A percentile compares a stretch with the other conserved stretches of the same genome.
Conservation (phyloP, 2,113 vertebrate species). For the Spilogale gracilis region DNA sequence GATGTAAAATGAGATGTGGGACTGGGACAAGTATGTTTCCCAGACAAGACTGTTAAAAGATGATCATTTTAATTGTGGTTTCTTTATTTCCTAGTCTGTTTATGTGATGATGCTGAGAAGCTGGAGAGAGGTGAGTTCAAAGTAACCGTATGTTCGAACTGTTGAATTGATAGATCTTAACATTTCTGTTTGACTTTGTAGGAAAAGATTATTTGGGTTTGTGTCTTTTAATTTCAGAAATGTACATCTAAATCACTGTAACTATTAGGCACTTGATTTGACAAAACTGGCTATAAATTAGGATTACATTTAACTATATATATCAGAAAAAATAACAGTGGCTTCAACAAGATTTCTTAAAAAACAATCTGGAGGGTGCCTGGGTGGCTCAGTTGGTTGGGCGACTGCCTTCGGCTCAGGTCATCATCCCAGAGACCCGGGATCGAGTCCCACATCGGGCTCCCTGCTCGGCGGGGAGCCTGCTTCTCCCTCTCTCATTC, state of each 20-base stretch:
- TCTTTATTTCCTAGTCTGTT: constrained; percentile 91
- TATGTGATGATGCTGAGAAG: constrained; percentile 95
- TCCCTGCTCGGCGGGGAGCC: no score
- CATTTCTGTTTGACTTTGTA: constrained; percentile 20
- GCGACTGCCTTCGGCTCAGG: no score
- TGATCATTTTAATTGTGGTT: constrained; percentile 20
- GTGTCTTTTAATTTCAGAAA: constrained; percentile 58
- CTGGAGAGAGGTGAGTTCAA: constrained; percentile 95
- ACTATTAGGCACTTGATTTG: constrained; percentile 26
- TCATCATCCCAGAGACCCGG: no score
- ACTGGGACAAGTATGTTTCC: background rate
- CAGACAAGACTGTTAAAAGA: background rate
- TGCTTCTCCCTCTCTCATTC: no score
- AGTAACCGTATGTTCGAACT: background rate
- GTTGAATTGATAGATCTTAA: background rate
- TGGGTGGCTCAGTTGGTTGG: no score
- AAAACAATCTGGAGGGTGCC: background rate
- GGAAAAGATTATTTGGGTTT: constrained; percentile 41
- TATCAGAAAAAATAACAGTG: constrained; percentile 41
- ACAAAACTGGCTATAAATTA: constrained; percentile 49
- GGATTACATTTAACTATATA: background rate
- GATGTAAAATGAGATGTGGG: background rate
- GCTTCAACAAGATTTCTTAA: background rate
- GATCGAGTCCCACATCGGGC: no score
- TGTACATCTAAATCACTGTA: background rate